phyloP scores from a whole-genome alignment of 1,140 invertebrate species.

The Periplaneta americana region DNA sequence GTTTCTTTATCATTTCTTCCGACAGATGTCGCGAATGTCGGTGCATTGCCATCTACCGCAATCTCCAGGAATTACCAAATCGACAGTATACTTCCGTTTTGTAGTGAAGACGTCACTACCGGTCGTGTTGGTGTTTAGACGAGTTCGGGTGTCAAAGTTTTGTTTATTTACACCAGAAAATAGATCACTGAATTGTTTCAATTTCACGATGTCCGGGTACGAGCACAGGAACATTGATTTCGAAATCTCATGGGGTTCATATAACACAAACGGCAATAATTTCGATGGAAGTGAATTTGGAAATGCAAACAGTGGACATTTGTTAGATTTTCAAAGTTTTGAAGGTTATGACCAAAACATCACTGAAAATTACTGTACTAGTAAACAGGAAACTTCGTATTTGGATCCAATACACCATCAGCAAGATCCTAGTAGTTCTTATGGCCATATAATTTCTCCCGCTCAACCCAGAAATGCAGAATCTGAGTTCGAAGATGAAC shows the following conservation, averaged over 20 bases:
- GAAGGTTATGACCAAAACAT: not conserved
- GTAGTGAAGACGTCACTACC: too few relatives aligned
- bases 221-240: not conserved
- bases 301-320: not conserved
- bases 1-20: too few relatives aligned
- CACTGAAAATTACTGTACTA: not conserved
- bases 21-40: too few relatives aligned
- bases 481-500: conserved; percentile 52
- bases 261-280: not conserved
- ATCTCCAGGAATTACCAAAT: too few relatives aligned
- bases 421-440: not conserved
- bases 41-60: too few relatives aligned
- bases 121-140: too few relatives aligned
- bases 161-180: too few relatives aligned
- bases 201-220: not conserved
- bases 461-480: not conserved
- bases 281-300: not conserved
- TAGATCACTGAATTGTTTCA: too few relatives aligned
- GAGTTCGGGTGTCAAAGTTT: too few relatives aligned
- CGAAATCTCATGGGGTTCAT: not conserved
- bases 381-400: not conserved
- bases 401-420: not conserved
- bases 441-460: not conserved
- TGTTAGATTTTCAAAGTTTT: not conserved
- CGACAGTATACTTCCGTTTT: too few relatives aligned